Base-by-base conservation (phyloP, 2,113 vertebrate genomes). In the Bambusicola thoracicus region DNA sequence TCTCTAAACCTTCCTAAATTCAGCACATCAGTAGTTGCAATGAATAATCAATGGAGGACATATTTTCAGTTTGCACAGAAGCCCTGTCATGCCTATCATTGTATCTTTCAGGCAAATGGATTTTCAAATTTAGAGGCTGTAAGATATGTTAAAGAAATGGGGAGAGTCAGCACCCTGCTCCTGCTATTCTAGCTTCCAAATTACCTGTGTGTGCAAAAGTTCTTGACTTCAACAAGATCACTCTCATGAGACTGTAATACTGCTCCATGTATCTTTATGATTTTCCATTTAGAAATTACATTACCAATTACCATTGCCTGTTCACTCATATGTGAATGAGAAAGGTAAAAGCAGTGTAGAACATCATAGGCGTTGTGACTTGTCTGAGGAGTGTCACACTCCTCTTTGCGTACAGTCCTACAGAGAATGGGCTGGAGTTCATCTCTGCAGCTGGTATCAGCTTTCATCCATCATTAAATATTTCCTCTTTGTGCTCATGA, bases 231-330 rank as follows among this genome's bases (percentile, higher is more conserved):
- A 75, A 32, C 15, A 69, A 74, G 27, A 18, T 41, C 41, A 38
- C 74, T 32, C 48, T 48, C n/a, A 3, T 67, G 22, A 58, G 75
- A 30, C 16, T 89, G 89, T 46, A 10, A 10, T 65, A 48, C 10
- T 44, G 53, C 36, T 41, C 11, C 3, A 1, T 0, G 1, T 43
- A 19, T 84, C 32, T 76, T 38, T 0, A 0, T 53, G 19, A 20
- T 48, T 62, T 91, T 80, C 24, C 1, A 1, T 56, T 49, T 48
- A 34, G 46, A 75, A 78, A 40, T 80, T 6, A 18, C 11, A 21
- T 85, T 30, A 11, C 11, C 5, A 20, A 3, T 53, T 53, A 53
- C 8, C 14, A 10, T 69, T 76, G n/a, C 10, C 61, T 40, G 13
- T 38, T 84, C 32, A 15, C 34, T 59, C 66, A 11, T 0, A 1